phyloP scores from a whole-genome alignment of 2,797 vertebrate genomes.

The Craterocephalus amniculus region DNA sequence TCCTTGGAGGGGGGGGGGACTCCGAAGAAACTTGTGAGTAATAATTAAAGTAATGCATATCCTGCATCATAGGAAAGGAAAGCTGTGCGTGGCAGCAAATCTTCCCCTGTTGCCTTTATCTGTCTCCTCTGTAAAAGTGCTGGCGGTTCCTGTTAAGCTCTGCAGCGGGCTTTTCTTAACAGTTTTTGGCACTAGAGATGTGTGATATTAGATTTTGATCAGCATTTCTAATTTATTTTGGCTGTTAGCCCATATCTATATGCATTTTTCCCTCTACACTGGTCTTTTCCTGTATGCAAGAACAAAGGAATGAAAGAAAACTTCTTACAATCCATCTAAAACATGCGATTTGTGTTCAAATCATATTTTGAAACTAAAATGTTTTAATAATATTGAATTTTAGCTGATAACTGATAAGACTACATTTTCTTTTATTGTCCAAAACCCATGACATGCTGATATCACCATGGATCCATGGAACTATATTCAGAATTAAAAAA shows the following conservation, averaged over 20 bases:
- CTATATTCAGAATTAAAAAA: constrained; percentile 14
- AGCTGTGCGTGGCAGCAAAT: constrained; percentile 12
- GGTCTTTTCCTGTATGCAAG: neutral
- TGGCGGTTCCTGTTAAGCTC: neutral
- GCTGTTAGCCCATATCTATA: neutral
- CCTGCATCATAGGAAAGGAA: constrained; percentile 11
- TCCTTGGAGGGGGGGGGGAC: constrained; percentile 42
- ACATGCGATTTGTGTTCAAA: neutral
- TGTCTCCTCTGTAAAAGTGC: constrained; percentile 8
- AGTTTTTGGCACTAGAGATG: neutral
- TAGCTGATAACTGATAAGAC: constrained; percentile 10
- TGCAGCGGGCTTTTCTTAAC: constrained; percentile 25
- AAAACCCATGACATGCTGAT: neutral
- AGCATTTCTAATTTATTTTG: neutral
- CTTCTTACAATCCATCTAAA: neutral
- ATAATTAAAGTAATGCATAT: constrained; percentile 37
- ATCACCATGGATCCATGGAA: neutral
- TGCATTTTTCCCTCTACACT: neutral
- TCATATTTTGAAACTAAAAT: neutral
- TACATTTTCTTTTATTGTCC: neutral
- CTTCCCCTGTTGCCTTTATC: neutral
- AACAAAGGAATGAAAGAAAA: neutral
- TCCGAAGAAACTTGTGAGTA: constrained; percentile 47
- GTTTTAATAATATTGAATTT: neutral
- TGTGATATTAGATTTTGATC: neutral